Base-by-base conservation (phyloP, 2,888 invertebrate genomes). In the Xanthia icteritia region DNA sequence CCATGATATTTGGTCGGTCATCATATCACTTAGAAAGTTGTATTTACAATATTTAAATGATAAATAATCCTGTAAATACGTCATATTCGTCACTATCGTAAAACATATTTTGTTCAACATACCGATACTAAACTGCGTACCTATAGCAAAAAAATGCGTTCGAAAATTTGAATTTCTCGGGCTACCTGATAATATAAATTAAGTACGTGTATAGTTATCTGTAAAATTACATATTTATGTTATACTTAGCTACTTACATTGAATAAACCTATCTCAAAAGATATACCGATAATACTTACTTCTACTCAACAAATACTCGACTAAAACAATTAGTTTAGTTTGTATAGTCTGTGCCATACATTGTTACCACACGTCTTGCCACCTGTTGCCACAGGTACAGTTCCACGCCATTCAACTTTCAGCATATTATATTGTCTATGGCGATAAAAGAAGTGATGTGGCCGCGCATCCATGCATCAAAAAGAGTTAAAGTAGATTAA, bases 381-480 rank as follows among this genome's bases (percentile, higher is more conserved):
- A 68, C 68, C 68, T 68, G 56, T 68, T 56, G 68, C 27, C 66
- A 66, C 67, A 66, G 27, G 45, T 66, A 27, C 31, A n/a, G n/a
- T 48, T 66, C 23, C 23, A 67, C 5, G 48, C 23, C 11, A n/a
- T 54, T n/a, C 68, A 36, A 36, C 17, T 39, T 36, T 68, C 11
- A 56, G n/a, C 68, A 3, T n/a, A 51, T 31, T n/a, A 51, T 23
- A n/a, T 51, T 51, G 36, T 68, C 56, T 56, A 58, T 68, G 68
- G 56, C 36, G 60, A 17, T 58, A 17, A 11, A 17, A 20, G 0
- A 68, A 68, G 56, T 68, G 51, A 68, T 54, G 54, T 36, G 36
- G 36, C 51, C 17, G 23, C 51, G n/a, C 17, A n/a, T 36, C 23
- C 11, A 56, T 56, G n/a, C 11, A 51, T 2, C 23, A 23, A 9